Evolutionary conservation across 2,888 invertebrate species (phyloP), one percentile per base, ranked within the genome.

Genomic region (Dicyrtomina minuta): DNA sequence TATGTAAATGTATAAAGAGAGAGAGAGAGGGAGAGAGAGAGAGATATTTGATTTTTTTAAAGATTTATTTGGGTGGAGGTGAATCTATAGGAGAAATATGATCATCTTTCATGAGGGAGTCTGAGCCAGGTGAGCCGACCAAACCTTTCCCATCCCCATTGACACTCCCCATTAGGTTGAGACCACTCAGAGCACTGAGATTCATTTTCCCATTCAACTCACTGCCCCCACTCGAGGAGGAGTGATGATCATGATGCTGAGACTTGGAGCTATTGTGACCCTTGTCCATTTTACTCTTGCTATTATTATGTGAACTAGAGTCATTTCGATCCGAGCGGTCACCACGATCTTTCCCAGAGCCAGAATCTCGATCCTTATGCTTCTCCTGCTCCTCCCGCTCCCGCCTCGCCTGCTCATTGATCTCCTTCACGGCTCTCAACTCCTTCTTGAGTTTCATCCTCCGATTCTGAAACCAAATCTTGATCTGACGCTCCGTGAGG

Each of bases 381-480:
- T 93, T 93, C 88, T 92, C 90, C 83, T 93, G 93, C 81, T 93
- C 93, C 82, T 94, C 93, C 67, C 93, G 86, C 81, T 93, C 93
- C 77, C 93, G 87, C 80, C 93, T 88, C 75, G 93, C 94, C 79
- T 94, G 94, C 81, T 94, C 94, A 85, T 94, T 94, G 80, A 94
- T 94, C 84, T 95, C 95, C 82, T 95, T 94, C 64, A 95, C 93
- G 60, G 93, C 93, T 80, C 96, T 87, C 79, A 96, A 85, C 82
- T 96, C 96, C 81, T 96, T 96, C 87, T 96, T 96, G 84, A 94
- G 86, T 83, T 96, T 96, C 96, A 96, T 96, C 81, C 96, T 89
- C 79, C 95, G 88, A 74, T 96, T 96, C 84, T 96, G 96, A 85
- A 96, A 94, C 93, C 93, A 93, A 66, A 82, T 95, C 85, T 95